Conservation (phyloP, 2,113 vertebrate genomes). For the Camelus bactrianus region DNA sequence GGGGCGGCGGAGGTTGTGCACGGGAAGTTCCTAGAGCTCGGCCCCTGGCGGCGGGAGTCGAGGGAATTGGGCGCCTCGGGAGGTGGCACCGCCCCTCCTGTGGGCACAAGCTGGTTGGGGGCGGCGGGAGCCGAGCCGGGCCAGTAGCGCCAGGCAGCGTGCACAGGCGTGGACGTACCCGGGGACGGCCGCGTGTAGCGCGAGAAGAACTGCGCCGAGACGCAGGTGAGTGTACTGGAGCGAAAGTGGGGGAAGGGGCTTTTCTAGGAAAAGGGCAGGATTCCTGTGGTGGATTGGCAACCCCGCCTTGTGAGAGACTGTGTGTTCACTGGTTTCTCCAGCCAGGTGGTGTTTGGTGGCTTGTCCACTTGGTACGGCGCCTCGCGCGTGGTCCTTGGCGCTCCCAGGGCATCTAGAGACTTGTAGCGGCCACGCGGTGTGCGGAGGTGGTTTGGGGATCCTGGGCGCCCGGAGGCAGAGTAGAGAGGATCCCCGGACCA, state of each 20-base stretch:
- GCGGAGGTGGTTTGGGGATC: slow-evolving; percentile 37
- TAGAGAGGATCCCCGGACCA: not conserved
- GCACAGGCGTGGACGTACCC: slow-evolving; percentile 66
- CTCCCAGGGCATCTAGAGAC: not conserved
- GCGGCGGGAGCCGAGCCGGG: slow-evolving; percentile 20
- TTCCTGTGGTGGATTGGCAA: not conserved
- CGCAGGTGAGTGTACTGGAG: slow-evolving; percentile 77
- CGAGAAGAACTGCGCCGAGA: slow-evolving; percentile 55
- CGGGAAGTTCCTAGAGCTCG: slow-evolving; percentile 70
- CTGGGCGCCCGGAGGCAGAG: not conserved
- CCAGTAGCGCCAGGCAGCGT: slow-evolving; percentile 31
- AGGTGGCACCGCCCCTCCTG: slow-evolving; percentile 55
- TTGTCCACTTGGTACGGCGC: not conserved
- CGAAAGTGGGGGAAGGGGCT: slow-evolving; percentile 55
- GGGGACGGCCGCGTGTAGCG: slow-evolving; percentile 29
- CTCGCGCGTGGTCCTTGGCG: not conserved
- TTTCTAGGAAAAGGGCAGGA: not conserved
- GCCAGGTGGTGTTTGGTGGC: not conserved
- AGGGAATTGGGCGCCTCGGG: not conserved
- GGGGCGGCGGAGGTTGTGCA: not conserved
- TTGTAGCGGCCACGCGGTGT: not conserved
- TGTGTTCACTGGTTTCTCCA: not conserved
- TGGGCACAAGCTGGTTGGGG: not conserved
- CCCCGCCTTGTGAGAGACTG: not conserved
- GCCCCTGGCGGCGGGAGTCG: slow-evolving; percentile 27